Evolutionary conservation across 2,113 vertebrate species (phyloP).

Genomic region (Protobothrops mucrosquamatus): DNA sequence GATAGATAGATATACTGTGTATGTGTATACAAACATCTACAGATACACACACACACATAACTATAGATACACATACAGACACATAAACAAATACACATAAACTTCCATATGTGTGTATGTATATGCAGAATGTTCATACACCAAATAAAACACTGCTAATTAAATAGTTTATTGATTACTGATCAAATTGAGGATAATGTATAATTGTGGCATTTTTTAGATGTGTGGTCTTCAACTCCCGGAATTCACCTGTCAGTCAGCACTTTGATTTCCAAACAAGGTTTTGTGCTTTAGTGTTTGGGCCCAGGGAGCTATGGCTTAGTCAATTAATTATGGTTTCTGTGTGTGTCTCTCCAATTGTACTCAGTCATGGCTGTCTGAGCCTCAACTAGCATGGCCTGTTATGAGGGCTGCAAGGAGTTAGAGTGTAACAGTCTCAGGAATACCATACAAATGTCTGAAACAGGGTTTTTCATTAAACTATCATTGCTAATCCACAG

Average conservation of each 20-base stretch:
- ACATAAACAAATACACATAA: no score
- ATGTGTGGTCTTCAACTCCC: background rate
- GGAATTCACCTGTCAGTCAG: accelerated
- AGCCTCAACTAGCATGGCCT: background rate
- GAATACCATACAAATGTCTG: background rate
- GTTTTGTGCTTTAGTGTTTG: background rate
- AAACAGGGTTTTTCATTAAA: background rate
- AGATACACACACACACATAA: no score
- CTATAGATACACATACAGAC: no score
- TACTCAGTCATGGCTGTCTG: background rate
- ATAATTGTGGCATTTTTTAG: background rate
- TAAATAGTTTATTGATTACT: background rate
- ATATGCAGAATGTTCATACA: no score
- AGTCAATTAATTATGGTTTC: background rate
- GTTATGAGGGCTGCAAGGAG: background rate
- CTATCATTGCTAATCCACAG: background rate
- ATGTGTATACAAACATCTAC: no score
- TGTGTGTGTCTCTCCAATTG: background rate
- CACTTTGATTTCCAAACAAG: background rate
- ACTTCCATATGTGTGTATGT: no score
- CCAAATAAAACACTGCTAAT: background rate
- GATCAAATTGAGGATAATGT: background rate
- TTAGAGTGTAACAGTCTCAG: background rate
- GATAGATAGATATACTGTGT: no score
- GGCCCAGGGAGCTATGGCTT: background rate